Base-by-base conservation (phyloP, 2,113 vertebrate genomes). In the Anguilla japonica region DNA sequence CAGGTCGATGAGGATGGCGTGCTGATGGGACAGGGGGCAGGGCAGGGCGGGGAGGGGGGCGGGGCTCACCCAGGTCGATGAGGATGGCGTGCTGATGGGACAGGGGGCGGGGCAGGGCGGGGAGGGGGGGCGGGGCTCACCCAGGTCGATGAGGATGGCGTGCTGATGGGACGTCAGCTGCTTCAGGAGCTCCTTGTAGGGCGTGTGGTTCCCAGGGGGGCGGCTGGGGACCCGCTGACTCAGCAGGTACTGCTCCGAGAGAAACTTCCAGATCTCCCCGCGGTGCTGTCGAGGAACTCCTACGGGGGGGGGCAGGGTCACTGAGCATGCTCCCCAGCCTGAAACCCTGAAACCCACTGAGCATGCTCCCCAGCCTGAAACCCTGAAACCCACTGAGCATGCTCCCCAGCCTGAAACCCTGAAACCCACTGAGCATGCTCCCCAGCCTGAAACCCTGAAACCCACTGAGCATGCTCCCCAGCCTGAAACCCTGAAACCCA, bases 111-210 rank as follows among this genome's bases (percentile, higher is more conserved):
- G 50, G 50, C 11, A 5, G 50, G 50, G 8, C 13, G 11, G 50
- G 34, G 71, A n/a, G 71, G 2, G n/a, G 9, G 71, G 71, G n/a
- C 16, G 8, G 22, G 71, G 85, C 92, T 96, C 94, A 99, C 98
- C 98, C 0, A 99, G 94, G 90, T 99, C 98, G 60, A 99, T 99
- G 84, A 99, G 98, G 91, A 99, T 99, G 56, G 98, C 98, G 0
- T 99, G 98, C 87, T 99, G 98, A 83, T 99, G 98, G 0, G 98
- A 97, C 60, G 98, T 99, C 84, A 99, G 94, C 86, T 98, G 98
- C 88, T 99, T 99, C 22, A 99, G 90, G 86, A 99, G 97, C 63
- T 99, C 98, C 93, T 99, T 98, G 91, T 99, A 99, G 0, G 97
- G 97, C 0, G 91, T 94, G 87, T 96, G 94, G 87, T 96, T 97